Evolutionary conservation across 2,113 vertebrate genomes (phyloP).

Genomic region (Coptodon bakossiorum): DNA sequence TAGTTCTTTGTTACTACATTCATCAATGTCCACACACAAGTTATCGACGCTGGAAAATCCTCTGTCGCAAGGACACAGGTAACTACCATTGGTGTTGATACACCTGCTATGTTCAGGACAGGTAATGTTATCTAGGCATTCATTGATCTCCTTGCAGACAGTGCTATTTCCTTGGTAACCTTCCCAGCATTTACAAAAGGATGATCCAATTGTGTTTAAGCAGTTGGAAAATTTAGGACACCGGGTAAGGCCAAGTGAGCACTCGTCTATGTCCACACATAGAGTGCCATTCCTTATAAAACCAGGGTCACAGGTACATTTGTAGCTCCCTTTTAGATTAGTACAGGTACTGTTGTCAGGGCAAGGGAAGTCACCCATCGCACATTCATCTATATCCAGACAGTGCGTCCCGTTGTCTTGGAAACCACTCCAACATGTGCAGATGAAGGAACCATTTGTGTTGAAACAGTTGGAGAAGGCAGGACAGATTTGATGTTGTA

Average conservation of each 20-base stretch:
- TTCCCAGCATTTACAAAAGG: conserved; percentile 65
- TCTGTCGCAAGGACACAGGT: conserved; percentile 61
- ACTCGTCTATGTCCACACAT: conserved; percentile 77
- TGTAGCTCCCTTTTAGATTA: conserved; percentile 66
- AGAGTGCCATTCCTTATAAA: conserved; percentile 57
- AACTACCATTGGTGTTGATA: conserved; percentile 64
- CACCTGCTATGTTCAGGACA: conserved; percentile 71
- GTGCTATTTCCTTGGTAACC: conserved; percentile 64
- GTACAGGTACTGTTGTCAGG: conserved; percentile 65
- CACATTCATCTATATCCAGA: conserved; percentile 72
- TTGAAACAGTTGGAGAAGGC: conserved; percentile 69
- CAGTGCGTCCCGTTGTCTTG: conserved; percentile 62
- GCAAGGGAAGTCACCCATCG: conserved; percentile 53
- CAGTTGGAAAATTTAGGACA: conserved; percentile 67
- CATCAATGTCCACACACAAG: conserved; percentile 68
- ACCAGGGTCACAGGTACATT: conserved; percentile 66
- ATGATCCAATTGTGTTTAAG: conserved; percentile 68
- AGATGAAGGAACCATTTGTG: conserved; percentile 68
- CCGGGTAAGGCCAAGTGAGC: conserved; percentile 27
- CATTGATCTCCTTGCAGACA: conserved; percentile 68
- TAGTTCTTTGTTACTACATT: conserved; percentile 48
- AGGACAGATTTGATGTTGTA: conserved; percentile 39
- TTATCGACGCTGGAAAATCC: conserved; percentile 58
- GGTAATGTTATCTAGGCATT: conserved; percentile 59
- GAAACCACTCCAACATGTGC: conserved; percentile 66